Percentiles rank a stretch among this genome's conserved stretches.
Evolutionary conservation across 2,888 invertebrate species (phyloP).

Genomic region (Conus canariensis): DNA sequence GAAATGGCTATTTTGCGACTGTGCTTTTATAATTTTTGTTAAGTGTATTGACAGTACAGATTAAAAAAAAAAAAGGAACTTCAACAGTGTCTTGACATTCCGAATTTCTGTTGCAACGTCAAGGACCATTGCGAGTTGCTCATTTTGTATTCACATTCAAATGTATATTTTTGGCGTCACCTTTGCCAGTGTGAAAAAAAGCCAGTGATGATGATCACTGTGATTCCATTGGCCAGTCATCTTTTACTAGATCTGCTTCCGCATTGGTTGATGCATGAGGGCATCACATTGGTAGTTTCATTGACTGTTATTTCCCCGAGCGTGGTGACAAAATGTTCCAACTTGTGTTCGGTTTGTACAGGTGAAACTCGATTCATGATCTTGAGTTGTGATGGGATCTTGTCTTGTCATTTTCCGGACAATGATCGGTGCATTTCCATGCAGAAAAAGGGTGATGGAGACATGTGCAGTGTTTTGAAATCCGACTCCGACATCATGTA

Average conservation of each 20-base stretch:
- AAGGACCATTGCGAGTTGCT: neutral
- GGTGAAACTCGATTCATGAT: neutral
- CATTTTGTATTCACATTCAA: neutral
- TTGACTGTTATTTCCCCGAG: neutral
- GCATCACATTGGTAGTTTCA: neutral
- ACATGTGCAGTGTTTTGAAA: neutral
- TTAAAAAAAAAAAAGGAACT: neutral
- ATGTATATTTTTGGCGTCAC: neutral
- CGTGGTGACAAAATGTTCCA: neutral
- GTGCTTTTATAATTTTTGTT: neutral
- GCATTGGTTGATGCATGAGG: neutral
- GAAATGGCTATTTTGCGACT: constrained; percentile 5
- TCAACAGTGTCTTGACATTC: constrained; percentile 22
- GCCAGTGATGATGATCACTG: neutral
- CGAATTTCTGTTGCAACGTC: neutral
- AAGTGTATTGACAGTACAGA: too few species aligned
- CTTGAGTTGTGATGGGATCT: neutral
- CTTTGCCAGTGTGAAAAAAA: neutral
- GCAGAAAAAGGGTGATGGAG: neutral
- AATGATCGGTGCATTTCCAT: neutral
- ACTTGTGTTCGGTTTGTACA: neutral
- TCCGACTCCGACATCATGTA: too few species aligned
- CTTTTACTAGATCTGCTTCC: neutral
- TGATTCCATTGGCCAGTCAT: neutral
- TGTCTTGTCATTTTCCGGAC: neutral